Base-by-base conservation (phyloP, 2,797 vertebrate genomes). In the Chromis chromis region DNA sequence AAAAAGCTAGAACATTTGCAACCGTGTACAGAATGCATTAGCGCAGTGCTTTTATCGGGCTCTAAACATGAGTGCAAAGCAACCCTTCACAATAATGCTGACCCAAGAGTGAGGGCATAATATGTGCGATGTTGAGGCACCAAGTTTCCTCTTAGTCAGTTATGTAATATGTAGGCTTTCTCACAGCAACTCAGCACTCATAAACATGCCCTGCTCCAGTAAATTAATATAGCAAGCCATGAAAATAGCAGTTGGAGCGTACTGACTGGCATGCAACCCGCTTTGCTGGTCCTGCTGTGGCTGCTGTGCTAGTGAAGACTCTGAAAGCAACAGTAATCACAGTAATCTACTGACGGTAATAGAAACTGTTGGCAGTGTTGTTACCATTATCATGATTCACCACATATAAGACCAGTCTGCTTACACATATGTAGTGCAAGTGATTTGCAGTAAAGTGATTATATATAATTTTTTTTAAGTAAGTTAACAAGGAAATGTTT, bases 91-190 rank as follows among this genome's bases (percentile, higher is more conserved):
- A 36, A 10, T 36, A 36, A 3, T 36, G 10, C 33, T 36, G 33
- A 36, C 11, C 11, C 33, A 12, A 3, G 9, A 36, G 10, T 8
- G 31, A 31, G 31, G 31, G 31, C 31, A 7, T 36, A 36, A 12
- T n/a, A 3, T 3, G 10, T 11, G 33, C 11, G 12, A 36, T 36
- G 10, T 36, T 12, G 33, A 36, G 2, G 6, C 28, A 31, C 28
- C 2, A 31, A 36, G 9, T 36, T 36, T 11, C 9, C 33, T 11
- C 33, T 12, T 36, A 36, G 28, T 58, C 28, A 21, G 39, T 52
- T 27, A 24, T 33, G 36, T 27, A 9, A 69, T 69, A 57, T 62
- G n/a, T n/a, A 27, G 24, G 24, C 48, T 52, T 25, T 21, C 44
- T 70, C 48, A 19, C 22, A 31, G 27, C 7, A 6, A 52, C 54